These are phyloP conservation scores for Morone chrysops DNA, from an alignment of 2,113 vertebrate genomes.

Conservation along the genomic window DNA sequence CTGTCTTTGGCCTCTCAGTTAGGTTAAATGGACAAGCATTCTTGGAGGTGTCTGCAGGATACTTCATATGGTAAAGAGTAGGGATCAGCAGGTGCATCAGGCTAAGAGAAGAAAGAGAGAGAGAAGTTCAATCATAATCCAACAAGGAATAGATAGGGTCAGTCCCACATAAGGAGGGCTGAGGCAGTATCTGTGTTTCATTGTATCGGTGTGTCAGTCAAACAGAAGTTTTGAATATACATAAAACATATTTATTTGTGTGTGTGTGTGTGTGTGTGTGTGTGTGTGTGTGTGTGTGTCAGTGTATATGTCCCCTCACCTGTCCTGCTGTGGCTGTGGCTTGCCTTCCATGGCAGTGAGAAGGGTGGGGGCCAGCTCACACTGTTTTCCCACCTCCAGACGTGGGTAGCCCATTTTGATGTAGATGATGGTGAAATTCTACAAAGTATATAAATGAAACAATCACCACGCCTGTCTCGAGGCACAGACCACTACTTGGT, in stretches of 20 bases:
- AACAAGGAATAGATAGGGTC: background rate
- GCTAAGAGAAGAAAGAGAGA: slow-evolving; percentile 82
- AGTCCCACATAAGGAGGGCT: background rate
- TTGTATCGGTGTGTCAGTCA: background rate
- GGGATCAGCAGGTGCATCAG: slow-evolving; percentile 99
- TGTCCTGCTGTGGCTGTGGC: slow-evolving; percentile 97
- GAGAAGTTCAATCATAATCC: background rate
- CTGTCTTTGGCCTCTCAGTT: slow-evolving; percentile 97
- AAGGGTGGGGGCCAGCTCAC: slow-evolving; percentile 96
- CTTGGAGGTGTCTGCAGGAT: slow-evolving; percentile 90
- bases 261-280: background rate
- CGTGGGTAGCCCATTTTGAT: slow-evolving; percentile 99
- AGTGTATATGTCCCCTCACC: slow-evolving; percentile 80
- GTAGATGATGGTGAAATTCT: slow-evolving; percentile 99
- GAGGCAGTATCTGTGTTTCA: background rate
- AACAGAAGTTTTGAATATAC: too few species aligned
- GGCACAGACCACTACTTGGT: background rate
- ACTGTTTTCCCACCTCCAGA: slow-evolving; percentile 94
- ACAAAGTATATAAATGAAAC: slow-evolving; percentile 18
- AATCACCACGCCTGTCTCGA: background rate
- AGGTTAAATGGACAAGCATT: slow-evolving; percentile 92
- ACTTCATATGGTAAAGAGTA: slow-evolving; percentile 98
- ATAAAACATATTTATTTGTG: too few species aligned
- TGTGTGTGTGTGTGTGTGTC: background rate
- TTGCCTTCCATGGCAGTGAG: slow-evolving; percentile 99